A percentile compares a stretch with the other conserved stretches of the same genome.
phyloP scores from a whole-genome alignment of 2,888 invertebrate genomes.

The Bugulina stolonifera region DNA sequence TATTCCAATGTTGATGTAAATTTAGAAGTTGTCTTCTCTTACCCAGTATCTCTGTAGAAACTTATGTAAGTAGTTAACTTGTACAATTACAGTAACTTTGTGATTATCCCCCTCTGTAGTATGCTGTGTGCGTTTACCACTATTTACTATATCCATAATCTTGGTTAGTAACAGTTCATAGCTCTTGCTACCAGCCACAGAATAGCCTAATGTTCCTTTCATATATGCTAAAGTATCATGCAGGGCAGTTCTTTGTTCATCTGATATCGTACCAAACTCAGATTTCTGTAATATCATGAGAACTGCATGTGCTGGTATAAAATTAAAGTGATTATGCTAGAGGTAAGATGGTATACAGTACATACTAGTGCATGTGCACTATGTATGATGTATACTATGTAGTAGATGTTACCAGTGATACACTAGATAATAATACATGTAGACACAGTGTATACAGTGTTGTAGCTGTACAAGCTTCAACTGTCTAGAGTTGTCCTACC shows the following conservation, averaged over 20 bases:
- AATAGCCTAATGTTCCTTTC: constrained; percentile 36
- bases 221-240: constrained; percentile 39
- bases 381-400: no score
- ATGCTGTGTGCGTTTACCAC: not conserved
- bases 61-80: constrained; percentile 42
- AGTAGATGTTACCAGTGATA: no score
- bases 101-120: not conserved
- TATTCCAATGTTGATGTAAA: no score
- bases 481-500: no score
- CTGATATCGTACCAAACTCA: constrained; percentile 37
- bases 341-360: no score
- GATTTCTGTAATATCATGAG: constrained; percentile 39
- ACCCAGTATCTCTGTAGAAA: constrained; percentile 46
- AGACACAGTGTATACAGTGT: no score
- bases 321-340: no score
- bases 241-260: constrained; percentile 37
- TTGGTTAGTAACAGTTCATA: not conserved
- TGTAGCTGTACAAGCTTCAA: no score
- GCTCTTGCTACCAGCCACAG: not conserved
- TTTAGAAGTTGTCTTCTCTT: no score
- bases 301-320: no score
- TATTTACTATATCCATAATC: not conserved
- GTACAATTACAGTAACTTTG: constrained; percentile 37
- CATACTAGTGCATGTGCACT: no score
- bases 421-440: no score